phyloP scores from a whole-genome alignment of 2,113 vertebrate genomes.

The Mus spicilegus region DNA sequence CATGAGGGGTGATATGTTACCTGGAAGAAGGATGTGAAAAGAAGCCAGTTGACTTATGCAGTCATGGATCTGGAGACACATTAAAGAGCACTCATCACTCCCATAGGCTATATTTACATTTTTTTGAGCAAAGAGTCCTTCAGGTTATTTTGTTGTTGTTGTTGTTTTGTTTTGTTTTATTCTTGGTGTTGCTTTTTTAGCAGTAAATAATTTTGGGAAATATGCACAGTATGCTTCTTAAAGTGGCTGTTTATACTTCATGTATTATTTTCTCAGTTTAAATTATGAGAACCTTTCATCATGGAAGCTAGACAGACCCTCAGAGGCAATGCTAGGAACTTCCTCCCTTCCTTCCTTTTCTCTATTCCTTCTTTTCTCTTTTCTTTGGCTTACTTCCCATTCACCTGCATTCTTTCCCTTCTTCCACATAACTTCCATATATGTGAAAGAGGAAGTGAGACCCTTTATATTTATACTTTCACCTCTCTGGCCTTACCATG shows the following conservation, averaged over 20 bases:
- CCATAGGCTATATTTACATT: not conserved
- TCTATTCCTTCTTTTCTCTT: not conserved
- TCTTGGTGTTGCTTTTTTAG: not conserved
- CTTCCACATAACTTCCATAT: not conserved
- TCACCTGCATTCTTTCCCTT: not conserved
- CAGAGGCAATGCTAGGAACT: not conserved
- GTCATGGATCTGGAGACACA: not conserved
- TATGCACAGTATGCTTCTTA: not conserved
- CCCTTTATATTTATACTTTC: not conserved
- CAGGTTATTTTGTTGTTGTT: not conserved
- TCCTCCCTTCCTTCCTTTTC: not conserved
- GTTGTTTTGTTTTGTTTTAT: not conserved
- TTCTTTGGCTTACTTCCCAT: too few relatives aligned
- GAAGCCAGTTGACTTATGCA: not conserved
- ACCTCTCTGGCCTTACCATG: not conserved
- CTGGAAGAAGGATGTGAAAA: not conserved
- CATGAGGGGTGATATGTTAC: accelerated
- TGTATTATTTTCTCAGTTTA: not conserved
- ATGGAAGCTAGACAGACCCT: not conserved
- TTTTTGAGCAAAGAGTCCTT: not conserved
- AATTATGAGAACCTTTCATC: not conserved
- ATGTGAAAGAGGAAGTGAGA: not conserved
- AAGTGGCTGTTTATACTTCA: not conserved
- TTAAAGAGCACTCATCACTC: not conserved
- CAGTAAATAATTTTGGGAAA: not conserved